Percentiles rank a stretch among this genome's conserved stretches.
Conservation (phyloP, 2,113 vertebrate species). For the Pantherophis guttatus region DNA sequence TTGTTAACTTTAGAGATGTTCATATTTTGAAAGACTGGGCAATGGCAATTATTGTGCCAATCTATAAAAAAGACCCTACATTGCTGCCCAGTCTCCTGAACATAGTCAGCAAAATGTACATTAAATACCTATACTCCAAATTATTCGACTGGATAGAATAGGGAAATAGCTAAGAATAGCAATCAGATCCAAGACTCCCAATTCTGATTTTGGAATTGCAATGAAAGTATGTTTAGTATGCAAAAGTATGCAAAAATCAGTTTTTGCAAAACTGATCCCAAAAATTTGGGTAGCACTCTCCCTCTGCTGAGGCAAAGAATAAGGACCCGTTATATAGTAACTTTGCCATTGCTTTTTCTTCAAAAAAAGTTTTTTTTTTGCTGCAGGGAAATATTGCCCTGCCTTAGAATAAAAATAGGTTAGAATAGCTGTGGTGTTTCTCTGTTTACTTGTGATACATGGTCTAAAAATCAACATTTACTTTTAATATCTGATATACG, state of each 20-base stretch:
- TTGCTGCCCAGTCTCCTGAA: neutral
- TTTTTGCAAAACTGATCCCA: neutral
- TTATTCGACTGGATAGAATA: neutral
- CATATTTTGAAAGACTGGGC: neutral
- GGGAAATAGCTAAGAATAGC: neutral
- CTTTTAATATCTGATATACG: neutral
- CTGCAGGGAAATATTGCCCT: neutral
- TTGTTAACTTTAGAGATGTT: neutral
- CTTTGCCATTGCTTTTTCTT: too few relatives aligned
- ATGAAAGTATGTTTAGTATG: neutral
- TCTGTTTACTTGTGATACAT: neutral
- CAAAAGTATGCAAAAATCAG: too few relatives aligned
- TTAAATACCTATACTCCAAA: neutral
- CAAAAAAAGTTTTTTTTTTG: too few relatives aligned
- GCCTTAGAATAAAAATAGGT: neutral
- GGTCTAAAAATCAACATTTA: neutral
- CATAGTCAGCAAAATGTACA: neutral
- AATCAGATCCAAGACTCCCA: neutral
- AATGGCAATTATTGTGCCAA: neutral
- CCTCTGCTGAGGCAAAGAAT: neutral
- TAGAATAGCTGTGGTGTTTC: neutral
- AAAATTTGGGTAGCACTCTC: neutral
- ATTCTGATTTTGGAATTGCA: neutral
- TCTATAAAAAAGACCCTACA: neutral
- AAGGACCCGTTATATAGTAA: neutral